phyloP scores from a whole-genome alignment of 2,797 vertebrate genomes.

The Lerista edwardsae region DNA sequence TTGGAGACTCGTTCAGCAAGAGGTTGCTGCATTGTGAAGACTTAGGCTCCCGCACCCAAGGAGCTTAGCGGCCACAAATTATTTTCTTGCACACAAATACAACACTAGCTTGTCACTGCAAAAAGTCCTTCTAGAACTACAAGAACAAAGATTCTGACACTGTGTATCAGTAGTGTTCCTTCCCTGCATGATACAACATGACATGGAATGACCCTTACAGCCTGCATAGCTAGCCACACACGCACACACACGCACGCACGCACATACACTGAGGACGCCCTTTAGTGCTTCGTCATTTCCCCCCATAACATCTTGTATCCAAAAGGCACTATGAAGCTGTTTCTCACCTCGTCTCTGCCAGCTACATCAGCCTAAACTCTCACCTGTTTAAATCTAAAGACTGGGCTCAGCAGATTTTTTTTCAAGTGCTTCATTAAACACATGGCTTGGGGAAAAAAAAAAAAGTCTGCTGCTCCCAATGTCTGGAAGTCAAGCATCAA shows the following conservation, averaged over 20 bases:
- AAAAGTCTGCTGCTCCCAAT: neutral
- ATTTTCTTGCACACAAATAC: neutral
- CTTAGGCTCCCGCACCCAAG: neutral
- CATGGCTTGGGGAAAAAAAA: neutral
- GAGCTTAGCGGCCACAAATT: neutral
- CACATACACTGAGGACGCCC: no score
- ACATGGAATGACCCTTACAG: slow-evolving; percentile 1
- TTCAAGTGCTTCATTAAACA: neutral
- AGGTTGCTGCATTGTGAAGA: neutral
- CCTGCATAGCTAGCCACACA: neutral
- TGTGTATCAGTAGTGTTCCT: neutral
- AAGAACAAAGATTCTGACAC: slow-evolving; percentile 13
- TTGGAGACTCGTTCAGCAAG: neutral
- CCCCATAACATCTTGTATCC: neutral
- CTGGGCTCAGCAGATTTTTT: neutral
- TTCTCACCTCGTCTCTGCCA: neutral
- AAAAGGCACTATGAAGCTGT: neutral
- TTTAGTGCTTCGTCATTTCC: neutral
- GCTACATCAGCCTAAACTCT: neutral
- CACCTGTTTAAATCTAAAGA: neutral
- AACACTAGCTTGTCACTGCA: neutral
- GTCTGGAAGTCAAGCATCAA: neutral
- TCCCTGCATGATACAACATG: neutral
- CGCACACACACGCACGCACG: no score
- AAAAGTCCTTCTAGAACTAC: neutral